Base-by-base conservation (phyloP, 2,113 vertebrate species). In the Nibea albiflora region DNA sequence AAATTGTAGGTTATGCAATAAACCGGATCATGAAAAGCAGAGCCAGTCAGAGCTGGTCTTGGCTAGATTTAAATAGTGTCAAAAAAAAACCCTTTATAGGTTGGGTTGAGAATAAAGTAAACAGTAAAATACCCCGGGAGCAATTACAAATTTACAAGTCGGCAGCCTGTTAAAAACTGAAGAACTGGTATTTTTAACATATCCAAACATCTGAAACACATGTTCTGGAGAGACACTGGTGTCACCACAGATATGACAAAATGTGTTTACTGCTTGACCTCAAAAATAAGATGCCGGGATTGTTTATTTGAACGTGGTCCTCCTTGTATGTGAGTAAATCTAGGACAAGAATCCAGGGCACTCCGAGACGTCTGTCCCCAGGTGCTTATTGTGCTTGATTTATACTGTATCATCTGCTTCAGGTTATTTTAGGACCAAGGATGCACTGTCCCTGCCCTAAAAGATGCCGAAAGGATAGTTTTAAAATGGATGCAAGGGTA, bases 291-390 rank as follows among this genome's bases (percentile, higher is more conserved):
- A 79, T 46, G 49, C 39, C 22, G n/a, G 57, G 22, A 26, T 90
- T 90, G 88, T 88, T 92, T 92, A 70, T 92, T 87, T 53, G 64
- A 79, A 80, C 63, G 16, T 69, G 78, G 65, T 75, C 63, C 73
- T 74, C 42, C 42, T 78, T 74, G 54, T 74, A 72, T 88, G 61
- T 24, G 61, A 69, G 78, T 50, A 68, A 75, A 94, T 93, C 63
- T 95, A 85, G 93, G 94, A 89, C 95, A 88, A 69, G 87, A 93
- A 95, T 91, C 91, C 89, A 92, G 95, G 95, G 56, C 94, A 89
- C 54, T 70, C 46, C 5, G 35, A 84, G 81, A 76, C 20, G 11
- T 52, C 64, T 73, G 83, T 90, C 89, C 90, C 79, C 73, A 54
- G 89, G 73, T 90, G 76, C 80, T 90, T 87, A 86, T 76, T 86